Percentiles rank a stretch among this genome's conserved stretches.
Evolutionary conservation across 2,888 invertebrate species (phyloP).

Genomic region (Lithophane semibrunnea): DNA sequence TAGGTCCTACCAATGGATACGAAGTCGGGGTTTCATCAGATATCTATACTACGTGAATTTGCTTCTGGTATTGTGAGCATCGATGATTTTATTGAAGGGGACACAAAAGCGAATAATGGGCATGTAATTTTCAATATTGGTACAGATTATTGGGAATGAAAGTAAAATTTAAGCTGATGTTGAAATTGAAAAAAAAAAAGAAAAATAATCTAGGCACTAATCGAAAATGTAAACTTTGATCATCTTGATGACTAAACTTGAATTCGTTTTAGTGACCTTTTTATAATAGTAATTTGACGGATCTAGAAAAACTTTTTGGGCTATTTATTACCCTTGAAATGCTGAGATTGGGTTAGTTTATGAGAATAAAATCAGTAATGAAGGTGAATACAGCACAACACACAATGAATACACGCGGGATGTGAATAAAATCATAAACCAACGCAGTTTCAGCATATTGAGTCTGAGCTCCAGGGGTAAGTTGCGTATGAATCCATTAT

Average conservation of each 20-base stretch:
- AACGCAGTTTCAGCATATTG: neutral
- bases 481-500: neutral
- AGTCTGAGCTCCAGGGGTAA: neutral
- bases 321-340: neutral
- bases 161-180: neutral
- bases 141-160: neutral
- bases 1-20: conserved; percentile 37
- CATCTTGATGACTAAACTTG: neutral
- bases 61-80: neutral
- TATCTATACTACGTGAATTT: neutral
- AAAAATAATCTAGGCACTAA: neutral
- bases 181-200: too few species aligned
- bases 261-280: neutral
- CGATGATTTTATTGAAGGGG: neutral
- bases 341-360: neutral
- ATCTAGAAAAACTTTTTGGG: neutral
- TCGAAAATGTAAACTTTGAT: neutral
- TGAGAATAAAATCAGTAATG: neutral
- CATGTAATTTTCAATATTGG: neutral
- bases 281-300: neutral
- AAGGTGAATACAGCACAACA: neutral
- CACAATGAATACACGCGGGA: neutral
- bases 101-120: neutral
- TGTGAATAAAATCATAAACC: neutral
- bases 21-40: conserved; percentile 40